Conservation (phyloP, 2,888 invertebrate species). For the Ochropleura leucogaster region DNA sequence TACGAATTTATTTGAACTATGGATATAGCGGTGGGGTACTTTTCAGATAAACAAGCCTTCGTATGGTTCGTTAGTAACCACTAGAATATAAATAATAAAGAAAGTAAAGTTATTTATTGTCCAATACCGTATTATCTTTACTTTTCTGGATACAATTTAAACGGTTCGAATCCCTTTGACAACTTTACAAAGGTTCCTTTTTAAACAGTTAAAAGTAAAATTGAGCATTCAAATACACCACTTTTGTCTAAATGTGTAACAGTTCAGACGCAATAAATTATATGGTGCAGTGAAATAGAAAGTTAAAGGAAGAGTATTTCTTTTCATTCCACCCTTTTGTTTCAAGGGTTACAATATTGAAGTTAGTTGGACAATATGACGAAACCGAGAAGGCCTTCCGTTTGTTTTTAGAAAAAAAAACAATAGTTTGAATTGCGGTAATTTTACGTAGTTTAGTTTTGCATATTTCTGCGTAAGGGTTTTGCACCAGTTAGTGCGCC, state of each 20-base stretch:
- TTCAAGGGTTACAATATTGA: slow-evolving; percentile 60
- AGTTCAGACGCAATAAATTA: slow-evolving; percentile 66
- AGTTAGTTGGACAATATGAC: slow-evolving; percentile 60
- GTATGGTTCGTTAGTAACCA: not conserved
- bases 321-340: slow-evolving; percentile 63
- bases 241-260: slow-evolving; percentile 72
- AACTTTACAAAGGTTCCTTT: slow-evolving; percentile 45
- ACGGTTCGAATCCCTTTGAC: slow-evolving; percentile 46
- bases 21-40: not conserved
- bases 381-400: slow-evolving; percentile 73
- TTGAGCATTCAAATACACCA: slow-evolving; percentile 57
- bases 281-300: slow-evolving; percentile 73
- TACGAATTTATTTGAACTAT: not conserved
- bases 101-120: slow-evolving; percentile 24
- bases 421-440: slow-evolving; percentile 43
- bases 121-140: slow-evolving; percentile 26
- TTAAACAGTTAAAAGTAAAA: slow-evolving; percentile 47
- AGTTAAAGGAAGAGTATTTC: slow-evolving; percentile 64
- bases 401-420: slow-evolving; percentile 55
- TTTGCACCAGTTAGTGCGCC: slow-evolving; percentile 15
- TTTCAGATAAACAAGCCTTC: not conserved
- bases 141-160: slow-evolving; percentile 32
- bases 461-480: slow-evolving; percentile 41
- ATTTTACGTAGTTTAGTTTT: slow-evolving; percentile 23
- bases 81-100: not conserved